Base-by-base conservation (phyloP, 2,888 invertebrate genomes). In the Tetanocera ferruginea region DNA sequence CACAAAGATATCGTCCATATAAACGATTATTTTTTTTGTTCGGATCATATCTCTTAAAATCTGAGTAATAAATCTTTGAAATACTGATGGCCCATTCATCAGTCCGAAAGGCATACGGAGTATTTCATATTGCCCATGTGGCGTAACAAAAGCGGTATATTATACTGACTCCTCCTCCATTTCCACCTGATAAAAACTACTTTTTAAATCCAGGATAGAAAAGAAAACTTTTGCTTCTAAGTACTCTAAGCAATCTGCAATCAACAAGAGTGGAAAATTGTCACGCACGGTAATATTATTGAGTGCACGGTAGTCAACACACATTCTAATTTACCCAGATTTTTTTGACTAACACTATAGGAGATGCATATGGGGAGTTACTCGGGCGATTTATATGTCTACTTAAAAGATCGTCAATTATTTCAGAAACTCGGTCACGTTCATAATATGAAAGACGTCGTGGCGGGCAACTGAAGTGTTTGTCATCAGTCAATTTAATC, bases 241-340 rank as follows among this genome's bases (percentile, higher is more conserved):
- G 8, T 69, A 66, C n/a, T 79, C 79, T 31, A 81, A 31, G 8
- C 79, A 73, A 34, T 81, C 78, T 23, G 79, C 78, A 4, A 79
- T 79, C 3, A 81, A 55, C 19, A 78, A 79, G 3, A 79, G 66
- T 8, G 78, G 76, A 25, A 79, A 79, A 64, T 43, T 78, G 25
- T 78, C 75, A 23, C 76, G 76, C 14, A 25, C 43, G 14, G 78
- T 78, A 17, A 76, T 66, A 28, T 78, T 78, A 57, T 80, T 80
- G 4, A 79, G 49, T 5, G 28, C 55, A 3, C 80, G 19, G 23
- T 74, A 80, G 37, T 79, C 80, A 0, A 79, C 75, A 49, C 76
- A 80, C 51, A 69, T 74, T n/a, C 74, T 25, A 8, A 19, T 37
- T 37, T 66, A 37, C 5, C 62, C 62, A 11, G 62, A 14, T 14